phyloP scores from a whole-genome alignment of 2,797 vertebrate species.

The Eurystomus glaucurus region DNA sequence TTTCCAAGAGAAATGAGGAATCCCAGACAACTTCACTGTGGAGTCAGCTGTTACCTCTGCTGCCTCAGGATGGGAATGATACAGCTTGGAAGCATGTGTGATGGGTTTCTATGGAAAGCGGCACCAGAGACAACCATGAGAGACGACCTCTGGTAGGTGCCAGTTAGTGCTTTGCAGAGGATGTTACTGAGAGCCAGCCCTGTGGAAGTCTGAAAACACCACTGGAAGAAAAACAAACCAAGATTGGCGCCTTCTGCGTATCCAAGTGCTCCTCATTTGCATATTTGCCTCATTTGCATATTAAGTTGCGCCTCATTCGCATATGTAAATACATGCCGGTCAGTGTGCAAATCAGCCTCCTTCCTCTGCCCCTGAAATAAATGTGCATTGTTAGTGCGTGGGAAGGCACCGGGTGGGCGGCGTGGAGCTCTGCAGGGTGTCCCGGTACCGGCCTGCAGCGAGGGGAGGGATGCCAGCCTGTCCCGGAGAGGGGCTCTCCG shows the following conservation, averaged over 20 bases:
- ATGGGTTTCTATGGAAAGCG: constrained; percentile 2
- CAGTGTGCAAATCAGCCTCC: constrained; percentile 75
- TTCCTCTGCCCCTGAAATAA: constrained; percentile 62
- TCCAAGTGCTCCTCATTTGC: constrained; percentile 69
- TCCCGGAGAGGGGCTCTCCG: background rate
- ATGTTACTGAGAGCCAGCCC: background rate
- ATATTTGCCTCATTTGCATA: constrained; percentile 65
- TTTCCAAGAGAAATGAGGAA: constrained; percentile 64
- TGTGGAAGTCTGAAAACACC: constrained; percentile 5
- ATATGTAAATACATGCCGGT: constrained; percentile 79
- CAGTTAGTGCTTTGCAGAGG: constrained; percentile 19
- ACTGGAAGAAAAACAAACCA: background rate
- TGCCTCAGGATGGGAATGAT: constrained; percentile 32
- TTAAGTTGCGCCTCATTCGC: constrained; percentile 73
- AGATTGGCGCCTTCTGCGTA: constrained; percentile 59
- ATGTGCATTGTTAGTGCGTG: background rate
- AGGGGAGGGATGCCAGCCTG: background rate
- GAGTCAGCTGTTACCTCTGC: constrained; percentile 20
- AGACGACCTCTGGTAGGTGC: background rate
- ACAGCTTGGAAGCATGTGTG: background rate
- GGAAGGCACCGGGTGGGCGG: background rate
- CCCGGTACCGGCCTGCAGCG: background rate
- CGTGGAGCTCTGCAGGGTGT: background rate
- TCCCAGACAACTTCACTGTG: constrained; percentile 4
- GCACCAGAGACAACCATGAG: background rate